A percentile compares a stretch with the other conserved stretches of the same genome.
These are phyloP conservation scores for Syngnathus scovelli DNA, from an alignment of 2,113 vertebrate genomes.

Conservation along the genomic window DNA sequence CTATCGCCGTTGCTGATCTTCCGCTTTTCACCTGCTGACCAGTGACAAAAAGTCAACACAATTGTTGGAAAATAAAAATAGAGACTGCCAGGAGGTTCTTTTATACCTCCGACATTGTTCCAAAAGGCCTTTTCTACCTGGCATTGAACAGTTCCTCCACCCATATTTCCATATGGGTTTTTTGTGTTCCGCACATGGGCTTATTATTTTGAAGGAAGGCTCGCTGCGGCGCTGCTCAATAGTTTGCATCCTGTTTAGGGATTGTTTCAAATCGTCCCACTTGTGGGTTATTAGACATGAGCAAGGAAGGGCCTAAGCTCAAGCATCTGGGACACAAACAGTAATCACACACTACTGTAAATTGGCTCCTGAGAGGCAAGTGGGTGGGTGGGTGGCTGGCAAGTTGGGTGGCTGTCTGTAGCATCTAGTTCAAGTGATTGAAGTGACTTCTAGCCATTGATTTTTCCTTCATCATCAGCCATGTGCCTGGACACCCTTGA, in stretches of 20 bases:
- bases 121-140: too few relatives aligned
- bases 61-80: too few relatives aligned
- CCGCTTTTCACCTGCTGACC: not conserved
- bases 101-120: too few relatives aligned
- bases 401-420: constrained; percentile 38
- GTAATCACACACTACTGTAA: constrained; percentile 64
- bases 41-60: not conserved
- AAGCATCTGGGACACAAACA: constrained; percentile 21
- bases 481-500: constrained; percentile 44
- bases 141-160: too few relatives aligned
- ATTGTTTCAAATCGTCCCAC: not conserved
- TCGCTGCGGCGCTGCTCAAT: not conserved
- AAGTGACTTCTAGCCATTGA: constrained; percentile 69
- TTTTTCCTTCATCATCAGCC: constrained; percentile 58
- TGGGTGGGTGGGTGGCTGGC: constrained; percentile 23
- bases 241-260: constrained; percentile 16
- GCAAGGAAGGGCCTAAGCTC: constrained; percentile 12
- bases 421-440: constrained; percentile 74
- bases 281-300: constrained; percentile 62
- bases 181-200: not conserved
- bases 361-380: constrained; percentile 72
- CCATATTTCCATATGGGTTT: too few relatives aligned
- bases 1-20: not conserved
- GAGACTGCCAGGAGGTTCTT: too few relatives aligned
- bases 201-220: not conserved